Percentiles rank a stretch among this genome's conserved stretches.
Conservation (phyloP, 1,140 invertebrate genomes). For the Atta cephalotes region DNA sequence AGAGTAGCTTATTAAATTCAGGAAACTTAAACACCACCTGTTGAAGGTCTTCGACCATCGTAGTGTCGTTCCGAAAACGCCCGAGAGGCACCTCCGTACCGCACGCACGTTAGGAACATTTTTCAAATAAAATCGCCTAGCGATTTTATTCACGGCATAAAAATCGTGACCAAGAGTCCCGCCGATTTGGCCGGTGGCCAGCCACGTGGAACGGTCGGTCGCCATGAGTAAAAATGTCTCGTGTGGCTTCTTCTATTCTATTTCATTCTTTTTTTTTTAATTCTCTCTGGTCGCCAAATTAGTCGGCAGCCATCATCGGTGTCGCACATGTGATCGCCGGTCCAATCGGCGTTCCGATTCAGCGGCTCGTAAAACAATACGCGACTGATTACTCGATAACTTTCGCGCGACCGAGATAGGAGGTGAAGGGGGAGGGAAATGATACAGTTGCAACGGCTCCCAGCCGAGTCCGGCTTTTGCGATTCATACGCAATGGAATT, state of each 20-base stretch:
- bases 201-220: slow-evolving; percentile 53
- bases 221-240: slow-evolving; percentile 41
- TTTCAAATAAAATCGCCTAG: slow-evolving; percentile 59
- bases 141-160: slow-evolving; percentile 40
- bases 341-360: slow-evolving; percentile 83
- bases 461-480: slow-evolving; percentile 62
- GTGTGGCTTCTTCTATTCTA: slow-evolving; percentile 36
- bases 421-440: slow-evolving; percentile 44
- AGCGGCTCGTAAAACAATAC: slow-evolving; percentile 85
- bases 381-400: slow-evolving; percentile 85
- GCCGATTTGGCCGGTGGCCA: slow-evolving; percentile 68
- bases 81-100: background rate
- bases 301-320: slow-evolving; percentile 61
- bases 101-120: slow-evolving; percentile 59
- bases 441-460: slow-evolving; percentile 67
- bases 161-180: slow-evolving; percentile 52
- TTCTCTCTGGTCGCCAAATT: slow-evolving; percentile 59
- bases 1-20: slow-evolving; percentile 71
- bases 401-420: slow-evolving; percentile 43
- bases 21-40: slow-evolving; percentile 77
- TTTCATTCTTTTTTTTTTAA: background rate
- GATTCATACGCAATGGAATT: slow-evolving; percentile 77
- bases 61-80: slow-evolving; percentile 62
- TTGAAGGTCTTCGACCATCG: slow-evolving; percentile 70
- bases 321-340: slow-evolving; percentile 67